Percentiles rank a stretch among this genome's conserved stretches.
phyloP scores from a whole-genome alignment of 2,888 invertebrate genomes.

The Venusia cambrica region DNA sequence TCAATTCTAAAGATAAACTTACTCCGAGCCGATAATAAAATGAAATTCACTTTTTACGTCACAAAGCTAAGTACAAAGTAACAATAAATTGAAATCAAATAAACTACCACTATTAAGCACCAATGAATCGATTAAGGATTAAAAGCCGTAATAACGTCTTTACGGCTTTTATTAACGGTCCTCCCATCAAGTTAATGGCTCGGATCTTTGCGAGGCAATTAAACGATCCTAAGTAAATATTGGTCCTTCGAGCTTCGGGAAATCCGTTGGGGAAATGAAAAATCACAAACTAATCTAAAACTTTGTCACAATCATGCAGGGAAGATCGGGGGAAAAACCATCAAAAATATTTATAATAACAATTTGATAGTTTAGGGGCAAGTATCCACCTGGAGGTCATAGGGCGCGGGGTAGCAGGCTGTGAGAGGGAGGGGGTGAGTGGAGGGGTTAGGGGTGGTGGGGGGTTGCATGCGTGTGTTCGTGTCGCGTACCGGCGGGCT shows the following conservation, averaged over 20 bases:
- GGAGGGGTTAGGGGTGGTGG: constrained; percentile 24
- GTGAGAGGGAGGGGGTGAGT: constrained; percentile 21
- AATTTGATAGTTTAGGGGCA: constrained; percentile 44
- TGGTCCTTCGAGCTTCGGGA: constrained; percentile 14
- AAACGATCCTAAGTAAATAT: constrained; percentile 28
- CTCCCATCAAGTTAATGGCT: constrained; percentile 23
- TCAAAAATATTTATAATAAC: constrained; percentile 20
- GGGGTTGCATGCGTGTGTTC: constrained; percentile 59
- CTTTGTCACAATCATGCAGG: constrained; percentile 24
- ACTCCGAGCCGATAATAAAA: no score
- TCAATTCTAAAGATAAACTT: no score
- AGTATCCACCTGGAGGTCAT: constrained; percentile 54
- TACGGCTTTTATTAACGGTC: constrained; percentile 24
- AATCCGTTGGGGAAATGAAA: constrained; percentile 19
- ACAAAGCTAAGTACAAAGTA: no score
- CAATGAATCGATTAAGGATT: constrained; percentile 19
- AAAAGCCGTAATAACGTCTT: constrained; percentile 22
- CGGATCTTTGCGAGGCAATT: constrained; percentile 26
- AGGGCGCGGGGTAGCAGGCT: constrained; percentile 23
- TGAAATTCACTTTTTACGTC: no score
- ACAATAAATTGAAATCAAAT: constrained; percentile 4
- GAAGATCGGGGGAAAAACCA: background rate
- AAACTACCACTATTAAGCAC: constrained; percentile 7
- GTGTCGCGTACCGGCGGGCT: constrained; percentile 76
- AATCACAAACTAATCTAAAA: constrained; percentile 25